Evolutionary conservation across 2,888 invertebrate genomes (phyloP).

Genomic region (Villa cingulata): DNA sequence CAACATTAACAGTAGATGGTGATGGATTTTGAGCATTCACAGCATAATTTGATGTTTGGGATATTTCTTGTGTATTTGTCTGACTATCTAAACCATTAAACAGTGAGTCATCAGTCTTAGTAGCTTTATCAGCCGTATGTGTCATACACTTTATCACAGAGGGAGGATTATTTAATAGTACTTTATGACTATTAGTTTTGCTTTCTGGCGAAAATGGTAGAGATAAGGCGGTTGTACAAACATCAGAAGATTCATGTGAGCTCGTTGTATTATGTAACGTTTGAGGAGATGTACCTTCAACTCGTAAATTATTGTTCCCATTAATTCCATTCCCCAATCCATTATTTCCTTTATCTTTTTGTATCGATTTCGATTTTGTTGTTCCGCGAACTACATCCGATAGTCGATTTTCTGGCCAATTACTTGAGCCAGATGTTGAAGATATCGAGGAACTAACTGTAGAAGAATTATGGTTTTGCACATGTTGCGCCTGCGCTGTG

Average conservation of each 20-base stretch:
- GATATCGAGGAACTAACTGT: background rate
- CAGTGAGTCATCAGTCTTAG: constrained; percentile 45
- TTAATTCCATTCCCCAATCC: background rate
- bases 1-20: constrained; percentile 30
- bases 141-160: constrained; percentile 39
- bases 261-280: constrained; percentile 12
- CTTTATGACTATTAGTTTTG: constrained; percentile 21
- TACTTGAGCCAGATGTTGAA: constrained; percentile 2
- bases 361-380: constrained; percentile 35
- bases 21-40: constrained; percentile 12
- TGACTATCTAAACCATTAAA: constrained; percentile 28
- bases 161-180: constrained; percentile 25
- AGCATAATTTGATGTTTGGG: constrained; percentile 11
- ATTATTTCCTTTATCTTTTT: constrained; percentile 21
- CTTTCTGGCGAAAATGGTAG: constrained; percentile 44
- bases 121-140: constrained; percentile 52
- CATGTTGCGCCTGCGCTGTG: background rate
- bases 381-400: constrained; percentile 70
- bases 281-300: constrained; percentile 14
- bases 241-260: constrained; percentile 19
- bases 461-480: constrained; percentile 2
- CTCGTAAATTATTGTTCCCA: background rate
- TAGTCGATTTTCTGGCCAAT: constrained; percentile 38
- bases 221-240: constrained; percentile 32
- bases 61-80: constrained; percentile 14